Percentiles rank a stretch among this genome's conserved stretches.
phyloP scores from a whole-genome alignment of 2,888 invertebrate genomes.

The Eupelmus urozonus region DNA sequence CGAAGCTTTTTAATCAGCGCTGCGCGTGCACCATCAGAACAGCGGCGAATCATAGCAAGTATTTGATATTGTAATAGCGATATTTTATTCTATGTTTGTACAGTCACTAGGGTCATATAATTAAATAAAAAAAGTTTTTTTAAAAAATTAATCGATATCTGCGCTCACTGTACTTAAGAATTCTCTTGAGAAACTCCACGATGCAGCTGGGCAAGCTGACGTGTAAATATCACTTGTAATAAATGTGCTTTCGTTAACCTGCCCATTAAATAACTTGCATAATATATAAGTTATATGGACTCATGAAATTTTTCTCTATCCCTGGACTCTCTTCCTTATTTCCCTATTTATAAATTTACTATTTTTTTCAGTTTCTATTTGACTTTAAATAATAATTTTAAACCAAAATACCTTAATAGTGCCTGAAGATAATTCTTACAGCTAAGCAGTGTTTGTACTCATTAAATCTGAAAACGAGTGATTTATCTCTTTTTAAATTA shows the following conservation, averaged over 20 bases:
- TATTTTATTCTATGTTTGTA: conserved; percentile 59
- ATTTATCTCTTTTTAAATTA: too few relatives aligned
- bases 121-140: conserved; percentile 45
- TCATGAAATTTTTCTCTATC: conserved; percentile 19
- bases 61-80: conserved; percentile 54
- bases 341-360: conserved; percentile 14
- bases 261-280: conserved; percentile 52
- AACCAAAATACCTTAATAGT: too few relatives aligned
- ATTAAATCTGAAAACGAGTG: too few relatives aligned
- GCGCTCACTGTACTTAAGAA: conserved; percentile 56
- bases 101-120: conserved; percentile 58
- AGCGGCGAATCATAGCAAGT: conserved; percentile 46
- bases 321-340: too few relatives aligned
- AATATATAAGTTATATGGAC: background rate
- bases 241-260: conserved; percentile 60
- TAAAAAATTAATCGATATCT: conserved; percentile 45
- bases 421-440: too few relatives aligned
- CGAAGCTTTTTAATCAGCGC: conserved; percentile 11
- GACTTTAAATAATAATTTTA: too few relatives aligned
- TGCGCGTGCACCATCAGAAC: conserved; percentile 7
- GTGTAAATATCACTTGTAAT: conserved; percentile 60
- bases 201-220: conserved; percentile 53
- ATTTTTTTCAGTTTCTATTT: too few relatives aligned
- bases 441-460: too few relatives aligned
- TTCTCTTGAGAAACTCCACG: conserved; percentile 32